Evolutionary conservation across 2,797 vertebrate genomes (phyloP), one percentile per base, ranked within the genome.

Genomic region (Hippoglossus hippoglossus): DNA sequence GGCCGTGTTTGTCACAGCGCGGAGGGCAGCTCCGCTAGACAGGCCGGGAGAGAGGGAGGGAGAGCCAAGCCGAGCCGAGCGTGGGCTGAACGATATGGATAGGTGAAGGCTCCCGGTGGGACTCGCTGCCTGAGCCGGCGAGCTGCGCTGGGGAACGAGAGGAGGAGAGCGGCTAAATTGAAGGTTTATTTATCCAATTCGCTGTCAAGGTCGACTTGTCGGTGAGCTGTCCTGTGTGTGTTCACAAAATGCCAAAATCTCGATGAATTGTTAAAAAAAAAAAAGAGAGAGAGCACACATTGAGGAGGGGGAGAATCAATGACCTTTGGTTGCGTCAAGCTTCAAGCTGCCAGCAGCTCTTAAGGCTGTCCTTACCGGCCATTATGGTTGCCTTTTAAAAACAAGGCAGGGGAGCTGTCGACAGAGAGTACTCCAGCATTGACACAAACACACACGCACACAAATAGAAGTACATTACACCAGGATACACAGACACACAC

Each of bases 121-220:
- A 98, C 95, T 84, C 63, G 88, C 93, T 92, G 88, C 93, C 86
- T 89, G 77, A 89, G 91, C 94, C 84, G 85, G 92, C 87, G 57
- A 95, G 83, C 93, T 80, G 84, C 53, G 67, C 77, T 52, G 72
- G 81, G 84, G 83, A 94, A 95, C 95, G 73, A 85, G 90, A 85
- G 84, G 80, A 88, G 91, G 89, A 89, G 89, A 93, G 96, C 95
- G 92, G 96, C 96, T 97, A 97, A 98, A 98, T 98, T 97, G 97
- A 98, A 97, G 97, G 97, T 99, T 99, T 98, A 99, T 98, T 99
- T 99, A 98, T 98, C 98, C 97, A 96, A 96, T 96, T 96, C 94
- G 94, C 97, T 99, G 98, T 99, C 98, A 99, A 98, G 97, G 97
- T 98, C 96, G 95, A 95, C 96, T 96, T 96, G 96, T 98, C 96